Conservation (phyloP, 2,113 vertebrate genomes). For the Gobio gobio region DNA sequence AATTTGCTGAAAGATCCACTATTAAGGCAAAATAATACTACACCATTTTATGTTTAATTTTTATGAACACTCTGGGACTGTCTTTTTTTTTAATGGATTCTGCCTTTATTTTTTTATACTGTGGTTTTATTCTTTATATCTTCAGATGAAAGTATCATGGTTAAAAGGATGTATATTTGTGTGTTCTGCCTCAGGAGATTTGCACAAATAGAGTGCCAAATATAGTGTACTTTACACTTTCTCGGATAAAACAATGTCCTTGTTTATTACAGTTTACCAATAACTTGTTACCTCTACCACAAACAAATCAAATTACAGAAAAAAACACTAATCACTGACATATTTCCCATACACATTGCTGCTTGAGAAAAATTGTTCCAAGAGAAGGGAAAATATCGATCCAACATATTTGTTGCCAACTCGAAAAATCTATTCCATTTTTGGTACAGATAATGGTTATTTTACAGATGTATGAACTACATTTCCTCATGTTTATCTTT, state of each 20-base stretch:
- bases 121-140: background rate
- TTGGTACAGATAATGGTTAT: background rate
- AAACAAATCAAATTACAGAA: background rate
- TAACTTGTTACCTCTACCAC: background rate
- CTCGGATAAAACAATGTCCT: background rate
- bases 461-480: background rate
- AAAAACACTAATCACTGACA: background rate
- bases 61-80: background rate
- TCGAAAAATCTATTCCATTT: background rate
- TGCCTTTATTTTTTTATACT: constrained; percentile 1
- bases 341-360: background rate
- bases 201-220: constrained; percentile 23
- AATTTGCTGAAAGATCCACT: background rate
- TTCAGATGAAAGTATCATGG: background rate
- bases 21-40: background rate
- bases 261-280: background rate
- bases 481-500: background rate
- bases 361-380: constrained; percentile 2
- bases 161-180: background rate
- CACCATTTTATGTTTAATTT: background rate
- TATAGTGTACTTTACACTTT: background rate
- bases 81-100: background rate
- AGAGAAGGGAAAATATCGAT: constrained; percentile 25
- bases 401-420: background rate
- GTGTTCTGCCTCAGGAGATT: constrained; percentile 24